Evolutionary conservation across 2,888 invertebrate genomes (phyloP), one percentile per base, ranked within the genome.

Genomic region (Polydesmus complanatus): DNA sequence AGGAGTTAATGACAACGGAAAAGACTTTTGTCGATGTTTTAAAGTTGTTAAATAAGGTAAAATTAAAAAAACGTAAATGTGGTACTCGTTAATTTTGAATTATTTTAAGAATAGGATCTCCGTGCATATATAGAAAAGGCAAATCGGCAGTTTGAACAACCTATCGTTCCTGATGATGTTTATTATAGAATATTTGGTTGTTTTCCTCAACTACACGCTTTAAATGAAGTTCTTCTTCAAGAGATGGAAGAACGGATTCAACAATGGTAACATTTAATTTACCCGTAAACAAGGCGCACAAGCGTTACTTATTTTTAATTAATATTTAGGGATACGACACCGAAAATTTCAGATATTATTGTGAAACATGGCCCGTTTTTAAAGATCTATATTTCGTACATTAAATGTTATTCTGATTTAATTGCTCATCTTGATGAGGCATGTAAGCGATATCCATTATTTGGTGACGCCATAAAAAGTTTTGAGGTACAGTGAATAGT

Each of bases 291-390:
- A n/a, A n/a, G n/a, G n/a, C n/a, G n/a, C n/a, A n/a, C n/a, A n/a
- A n/a, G n/a, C n/a, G n/a, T n/a, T n/a, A n/a, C 14, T 26, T 19
- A 18, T 22, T 11, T 11, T 11, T 26, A 11, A 11, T 27, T 14
- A 18, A 56, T 14, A 56, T 14, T 3, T 63, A 74, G 74, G 74
- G 72, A 73, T 19, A 67, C 68, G 56, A 63, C 67, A 14, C 70
- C 69, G 47, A 75, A 75, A 68, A 75, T 81, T 37, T 74, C 79
- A 1, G 80, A 80, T 69, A 76, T 81, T 23, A 78, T 81, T 67
- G 77, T 79, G 3, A 76, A 74, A 67, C 79, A 78, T 67, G 80
- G 80, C n/a, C 79, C 80, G 22, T 81, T 80, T 69, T 71, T 81
- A 14, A 80, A 80, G 69, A 69, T 80, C 52, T 80, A 80, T 68